Percentiles rank a stretch among this genome's conserved stretches.
Conservation (phyloP, 2,113 vertebrate genomes). For the Dasyprocta punctata region DNA sequence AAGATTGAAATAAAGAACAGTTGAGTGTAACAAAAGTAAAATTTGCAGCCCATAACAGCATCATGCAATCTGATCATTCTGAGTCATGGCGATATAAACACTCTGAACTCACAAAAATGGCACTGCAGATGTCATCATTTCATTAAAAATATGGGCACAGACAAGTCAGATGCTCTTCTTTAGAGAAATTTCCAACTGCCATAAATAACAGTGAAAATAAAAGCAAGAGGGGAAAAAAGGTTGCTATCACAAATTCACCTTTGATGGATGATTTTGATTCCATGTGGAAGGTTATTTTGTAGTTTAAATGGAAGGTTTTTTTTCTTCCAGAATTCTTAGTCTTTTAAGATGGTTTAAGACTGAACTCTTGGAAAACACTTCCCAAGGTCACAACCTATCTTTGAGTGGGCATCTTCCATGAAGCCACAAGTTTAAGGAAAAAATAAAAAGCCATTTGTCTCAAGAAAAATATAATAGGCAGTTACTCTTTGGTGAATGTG, state of each 20-base stretch:
- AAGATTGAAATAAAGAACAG: not conserved
- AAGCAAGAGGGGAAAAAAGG: not conserved
- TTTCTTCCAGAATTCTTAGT: not conserved
- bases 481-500: not conserved
- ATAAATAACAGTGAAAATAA: slow-evolving; percentile 26
- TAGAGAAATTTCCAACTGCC: not conserved
- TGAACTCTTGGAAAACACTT: slow-evolving; percentile 29
- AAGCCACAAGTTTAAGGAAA: slow-evolving; percentile 33
- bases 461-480: not conserved
- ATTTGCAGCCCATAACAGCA: not conserved
- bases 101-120: not conserved
- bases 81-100: not conserved
- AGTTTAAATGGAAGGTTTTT: not conserved
- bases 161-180: not conserved
- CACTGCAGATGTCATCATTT: not conserved
- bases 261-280: slow-evolving; percentile 14
- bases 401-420: not conserved
- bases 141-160: not conserved
- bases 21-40: not conserved
- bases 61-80: not conserved
- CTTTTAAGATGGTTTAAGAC: slow-evolving; percentile 46
- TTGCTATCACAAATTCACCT: not conserved
- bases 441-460: slow-evolving; percentile 50
- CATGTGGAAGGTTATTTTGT: not conserved
- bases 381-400: slow-evolving; percentile 32